Evolutionary conservation across 2,113 vertebrate genomes (phyloP), one percentile per base, ranked within the genome.

Genomic region (Carassius carassius): DNA sequence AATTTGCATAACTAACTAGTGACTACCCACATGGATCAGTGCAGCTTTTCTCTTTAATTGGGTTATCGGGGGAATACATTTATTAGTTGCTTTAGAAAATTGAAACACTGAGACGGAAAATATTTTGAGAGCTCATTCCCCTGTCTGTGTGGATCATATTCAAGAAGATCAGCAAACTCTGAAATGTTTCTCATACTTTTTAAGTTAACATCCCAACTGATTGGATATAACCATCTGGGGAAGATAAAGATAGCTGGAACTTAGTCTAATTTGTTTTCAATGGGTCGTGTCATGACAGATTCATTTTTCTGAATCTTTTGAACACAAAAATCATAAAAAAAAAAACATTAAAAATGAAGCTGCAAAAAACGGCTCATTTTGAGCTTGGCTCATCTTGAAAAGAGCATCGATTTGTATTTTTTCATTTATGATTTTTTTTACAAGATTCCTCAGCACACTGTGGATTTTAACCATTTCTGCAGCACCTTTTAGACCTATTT

Each of bases 1-100:
- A 88, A 92, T 93, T 85, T 35, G 23, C 65, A 87, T 21, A 78
- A 86, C 87, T 91, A 94, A 93, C 94, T 93, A 86, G 90, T 91
- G 93, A 92, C 88, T 92, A 90, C 92, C 91, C 89, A 60, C 74
- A 85, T 82, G 58, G 78, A 89, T 92, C 86, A 89, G 91, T 89
- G 87, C 85, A 87, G 85, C 86, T 89, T 88, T 91, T 89, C 70
- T 70, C 80, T 49, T 60, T 83, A 76, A 87, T 87, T 56, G 13
- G 70, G 54, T 86, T 56, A 60, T 58, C 54, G 19, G 17, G 62
- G 51, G 21, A 77, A 67, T 77, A 67, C 67, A 85, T 88, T 82
- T 11, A 8, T 87, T 79, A 87, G 72, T 16, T 51, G 76, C 75
- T 58, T 78, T 29, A 58, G 74, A 62, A 67, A 56, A 67, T 19